Evolutionary conservation across 2,888 invertebrate genomes (phyloP).

Genomic region (Cosmia pyralina): DNA sequence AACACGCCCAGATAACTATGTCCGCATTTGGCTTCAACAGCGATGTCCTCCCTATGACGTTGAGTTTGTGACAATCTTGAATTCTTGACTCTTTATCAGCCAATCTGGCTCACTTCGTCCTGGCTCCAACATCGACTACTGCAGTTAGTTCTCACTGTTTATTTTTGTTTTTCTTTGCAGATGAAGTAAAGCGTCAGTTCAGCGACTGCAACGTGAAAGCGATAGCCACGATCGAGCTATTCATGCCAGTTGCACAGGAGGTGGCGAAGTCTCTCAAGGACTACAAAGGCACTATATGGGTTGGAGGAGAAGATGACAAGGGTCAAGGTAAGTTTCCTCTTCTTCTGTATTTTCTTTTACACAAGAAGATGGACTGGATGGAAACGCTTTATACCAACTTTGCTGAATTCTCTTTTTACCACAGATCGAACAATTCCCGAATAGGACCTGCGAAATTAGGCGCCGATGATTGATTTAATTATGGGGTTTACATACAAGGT

Average conservation of each 20-base stretch:
- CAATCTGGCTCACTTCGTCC: no score
- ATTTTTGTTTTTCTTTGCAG: conserved; percentile 76
- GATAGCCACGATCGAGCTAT: conserved; percentile 91
- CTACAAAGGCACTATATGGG: conserved; percentile 91
- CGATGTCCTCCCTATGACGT: not conserved
- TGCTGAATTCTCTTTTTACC: not conserved
- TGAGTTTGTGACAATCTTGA: not conserved
- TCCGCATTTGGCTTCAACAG: not conserved
- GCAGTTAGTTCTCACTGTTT: not conserved
- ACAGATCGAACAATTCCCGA: not conserved
- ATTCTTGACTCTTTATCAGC: not conserved
- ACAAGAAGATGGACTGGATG: no score
- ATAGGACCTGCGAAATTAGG: no score
- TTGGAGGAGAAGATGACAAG: conserved; percentile 91
- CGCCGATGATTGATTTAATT: no score
- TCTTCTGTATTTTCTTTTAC: not conserved
- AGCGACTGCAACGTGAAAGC: conserved; percentile 91
- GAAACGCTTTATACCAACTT: not conserved
- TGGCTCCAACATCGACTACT: not conserved
- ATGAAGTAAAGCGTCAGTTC: conserved; percentile 92
- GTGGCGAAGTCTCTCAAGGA: conserved; percentile 89
- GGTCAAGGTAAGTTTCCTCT: conserved; percentile 72
- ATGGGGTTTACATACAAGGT: no score
- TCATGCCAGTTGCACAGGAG: conserved; percentile 90
- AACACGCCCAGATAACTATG: not conserved